Evolutionary conservation across 1,140 invertebrate species (phyloP), one percentile per base, ranked within the genome.

Genomic region (Alviniconcha marisindica): DNA sequence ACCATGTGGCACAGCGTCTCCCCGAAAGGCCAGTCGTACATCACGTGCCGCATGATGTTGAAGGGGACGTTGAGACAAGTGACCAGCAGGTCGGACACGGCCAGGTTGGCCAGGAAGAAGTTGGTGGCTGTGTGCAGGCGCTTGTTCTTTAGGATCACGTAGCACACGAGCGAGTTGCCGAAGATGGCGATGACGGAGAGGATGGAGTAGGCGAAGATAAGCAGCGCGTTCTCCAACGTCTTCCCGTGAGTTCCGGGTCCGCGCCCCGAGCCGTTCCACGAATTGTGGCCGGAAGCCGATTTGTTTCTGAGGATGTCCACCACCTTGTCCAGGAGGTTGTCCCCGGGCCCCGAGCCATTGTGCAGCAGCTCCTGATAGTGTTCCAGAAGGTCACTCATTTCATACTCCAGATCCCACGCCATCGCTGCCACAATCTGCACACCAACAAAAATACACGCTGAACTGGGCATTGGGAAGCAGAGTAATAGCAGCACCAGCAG

Each of bases 91-190:
- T 99, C 98, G 24, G 97, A 97, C n/a, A 99, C 93, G 0, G 98
- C 98, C 78, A 99, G 93, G 92, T 99, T 99, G 28, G 97, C 97
- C 88, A 99, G 99, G 93, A 99, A 99, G 66, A 98, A 95, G 93
- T 99, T 99, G 31, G 98, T 99, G 0, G 99, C 98, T 0, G 98
- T 99, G 91, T 98, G 98, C 97, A 99, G 98, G 44, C 96, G 95
- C 51, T 95, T 95, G 92, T 98, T 99, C 33, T 96, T 95, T 0
- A 96, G 95, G 0, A 99, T 97, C 0, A 98, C 97, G 92, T 97
- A 91, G 81, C 91, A 90, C 0, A 99, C 98, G 4, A 99, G 93
- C 1, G 96, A 95, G 92, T 99, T 99, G 0, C 98, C 98, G 90
- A 94, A 92, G 10, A 94, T 81, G 1, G 90, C 89, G 15, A 92